Evolutionary conservation across 2,797 vertebrate genomes (phyloP).

Genomic region (Strix occidentalis): DNA sequence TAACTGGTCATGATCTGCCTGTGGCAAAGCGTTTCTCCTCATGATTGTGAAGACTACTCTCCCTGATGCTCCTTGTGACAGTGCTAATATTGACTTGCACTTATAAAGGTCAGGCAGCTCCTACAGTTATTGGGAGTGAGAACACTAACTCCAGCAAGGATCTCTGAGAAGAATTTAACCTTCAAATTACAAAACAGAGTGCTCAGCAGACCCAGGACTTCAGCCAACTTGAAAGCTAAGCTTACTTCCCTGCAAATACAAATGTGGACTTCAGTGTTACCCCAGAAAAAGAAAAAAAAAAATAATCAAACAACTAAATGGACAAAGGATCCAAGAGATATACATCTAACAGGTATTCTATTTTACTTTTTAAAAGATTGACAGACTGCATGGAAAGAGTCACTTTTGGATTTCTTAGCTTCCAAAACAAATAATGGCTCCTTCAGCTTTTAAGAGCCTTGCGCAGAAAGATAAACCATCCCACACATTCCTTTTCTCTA

Average conservation of each 20-base stretch:
- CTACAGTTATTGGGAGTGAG: slow-evolving; percentile 58
- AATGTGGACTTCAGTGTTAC: not conserved
- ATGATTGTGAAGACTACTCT: slow-evolving; percentile 58
- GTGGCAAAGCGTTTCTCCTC: slow-evolving; percentile 59
- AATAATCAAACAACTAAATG: not conserved
- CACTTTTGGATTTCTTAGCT: slow-evolving; percentile 14
- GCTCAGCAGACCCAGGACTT: slow-evolving; percentile 28
- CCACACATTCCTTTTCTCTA: slow-evolving; percentile 43
- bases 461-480: slow-evolving; percentile 27
- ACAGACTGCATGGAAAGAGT: not conserved
- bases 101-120: slow-evolving; percentile 73
- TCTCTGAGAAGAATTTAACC: slow-evolving; percentile 64
- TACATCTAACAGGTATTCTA: not conserved
- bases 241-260: slow-evolving; percentile 39
- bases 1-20: slow-evolving; percentile 51
- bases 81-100: slow-evolving; percentile 67
- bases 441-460: slow-evolving; percentile 41
- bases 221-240: slow-evolving; percentile 14
- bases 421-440: slow-evolving; percentile 10
- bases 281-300: not conserved
- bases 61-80: slow-evolving; percentile 48
- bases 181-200: slow-evolving; percentile 62
- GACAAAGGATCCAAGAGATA: not conserved
- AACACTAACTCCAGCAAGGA: slow-evolving; percentile 51
- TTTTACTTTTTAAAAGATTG: slow-evolving; percentile 18